These are phyloP conservation scores for Herpailurus yagouaroundi DNA, from an alignment of 2,113 vertebrate genomes.

Conservation along the genomic window DNA sequence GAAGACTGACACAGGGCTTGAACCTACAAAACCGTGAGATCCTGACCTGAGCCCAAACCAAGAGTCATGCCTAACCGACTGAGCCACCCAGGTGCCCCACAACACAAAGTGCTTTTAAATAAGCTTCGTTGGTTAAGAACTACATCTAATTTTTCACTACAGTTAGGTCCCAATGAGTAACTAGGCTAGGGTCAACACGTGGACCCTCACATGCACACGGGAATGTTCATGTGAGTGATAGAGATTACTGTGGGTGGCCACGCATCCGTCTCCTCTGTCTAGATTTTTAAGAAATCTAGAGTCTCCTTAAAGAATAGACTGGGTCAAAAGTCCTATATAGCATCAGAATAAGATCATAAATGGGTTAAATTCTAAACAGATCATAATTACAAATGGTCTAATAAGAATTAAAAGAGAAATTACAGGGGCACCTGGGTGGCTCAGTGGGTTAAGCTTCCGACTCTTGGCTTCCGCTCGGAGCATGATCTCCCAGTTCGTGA, in stretches of 20 bases:
- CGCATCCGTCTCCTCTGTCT: not conserved
- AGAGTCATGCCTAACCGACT: too few species aligned
- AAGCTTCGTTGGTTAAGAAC: not conserved
- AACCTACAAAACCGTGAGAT: too few species aligned
- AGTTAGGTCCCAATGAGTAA: not conserved
- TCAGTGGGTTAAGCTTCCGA: too few species aligned
- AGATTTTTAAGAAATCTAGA: not conserved
- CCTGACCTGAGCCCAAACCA: too few species aligned
- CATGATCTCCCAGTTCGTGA: too few species aligned
- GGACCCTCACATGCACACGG: accelerated
- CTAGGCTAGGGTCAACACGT: not conserved
- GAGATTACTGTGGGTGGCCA: too few species aligned
- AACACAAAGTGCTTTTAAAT: not conserved
- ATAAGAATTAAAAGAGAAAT: not conserved
- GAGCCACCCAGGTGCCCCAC: too few species aligned
- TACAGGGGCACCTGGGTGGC: not conserved
- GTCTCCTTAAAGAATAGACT: not conserved
- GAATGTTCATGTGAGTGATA: too few species aligned
- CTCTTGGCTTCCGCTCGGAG: too few species aligned
- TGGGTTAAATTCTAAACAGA: not conserved
- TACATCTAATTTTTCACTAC: not conserved
- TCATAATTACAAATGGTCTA: not conserved
- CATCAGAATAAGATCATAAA: not conserved
- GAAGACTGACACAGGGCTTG: too few species aligned
- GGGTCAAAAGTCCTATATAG: not conserved